These are phyloP conservation scores for Bubo blakistoni DNA, from an alignment of 2,113 vertebrate genomes.

Conservation along the genomic window DNA sequence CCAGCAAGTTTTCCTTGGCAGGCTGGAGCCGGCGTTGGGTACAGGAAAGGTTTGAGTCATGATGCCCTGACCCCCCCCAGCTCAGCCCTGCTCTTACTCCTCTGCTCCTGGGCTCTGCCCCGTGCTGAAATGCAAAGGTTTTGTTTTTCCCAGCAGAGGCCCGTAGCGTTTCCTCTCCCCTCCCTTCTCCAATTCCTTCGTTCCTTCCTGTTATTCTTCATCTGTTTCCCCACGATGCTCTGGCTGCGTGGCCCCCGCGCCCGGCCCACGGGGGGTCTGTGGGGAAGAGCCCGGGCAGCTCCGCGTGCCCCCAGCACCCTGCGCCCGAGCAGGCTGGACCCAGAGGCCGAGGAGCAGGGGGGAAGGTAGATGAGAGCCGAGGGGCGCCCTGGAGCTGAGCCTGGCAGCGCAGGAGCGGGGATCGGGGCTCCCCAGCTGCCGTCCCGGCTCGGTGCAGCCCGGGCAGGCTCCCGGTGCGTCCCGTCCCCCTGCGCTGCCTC, in stretches of 20 bases:
- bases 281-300: neutral
- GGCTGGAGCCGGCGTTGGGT: neutral
- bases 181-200: neutral
- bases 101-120: neutral
- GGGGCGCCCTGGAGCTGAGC: neutral
- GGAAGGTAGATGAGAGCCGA: neutral
- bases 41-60: neutral
- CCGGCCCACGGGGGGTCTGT: neutral
- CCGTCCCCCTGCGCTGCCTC: neutral
- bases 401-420: rapidly evolving
- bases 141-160: neutral
- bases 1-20: neutral
- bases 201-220: neutral
- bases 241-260: neutral
- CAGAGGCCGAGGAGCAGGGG: neutral
- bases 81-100: neutral
- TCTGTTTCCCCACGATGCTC: neutral
- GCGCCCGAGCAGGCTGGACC: neutral
- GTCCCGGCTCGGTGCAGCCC: neutral
- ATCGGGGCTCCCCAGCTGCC: neutral
- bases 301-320: neutral
- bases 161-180: neutral
- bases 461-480: neutral
- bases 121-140: neutral
- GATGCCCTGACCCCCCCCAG: neutral